Conservation (phyloP, 2,888 invertebrate species). For the Ganaspis brasiliensis region DNA sequence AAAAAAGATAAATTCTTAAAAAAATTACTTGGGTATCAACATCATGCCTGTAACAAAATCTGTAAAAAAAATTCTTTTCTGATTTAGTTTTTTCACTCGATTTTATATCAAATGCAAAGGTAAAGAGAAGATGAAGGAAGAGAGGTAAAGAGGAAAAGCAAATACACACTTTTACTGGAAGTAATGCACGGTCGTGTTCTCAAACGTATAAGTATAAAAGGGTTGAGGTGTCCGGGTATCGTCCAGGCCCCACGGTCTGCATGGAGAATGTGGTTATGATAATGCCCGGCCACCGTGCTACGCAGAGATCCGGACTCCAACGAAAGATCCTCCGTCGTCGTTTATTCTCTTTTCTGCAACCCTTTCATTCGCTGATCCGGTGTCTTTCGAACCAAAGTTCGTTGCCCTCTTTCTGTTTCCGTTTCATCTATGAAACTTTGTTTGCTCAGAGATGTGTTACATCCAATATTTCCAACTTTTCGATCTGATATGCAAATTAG, state of each 20-base stretch:
- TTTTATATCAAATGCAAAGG: too few relatives aligned
- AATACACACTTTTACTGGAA: constrained; percentile 55
- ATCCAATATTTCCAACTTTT: constrained; percentile 13
- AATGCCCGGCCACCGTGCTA: constrained; percentile 79
- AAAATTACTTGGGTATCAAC: too few relatives aligned
- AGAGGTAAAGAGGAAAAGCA: constrained; percentile 48
- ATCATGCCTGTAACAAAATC: too few relatives aligned
- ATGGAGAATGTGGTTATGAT: constrained; percentile 80
- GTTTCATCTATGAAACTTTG: constrained; percentile 19
- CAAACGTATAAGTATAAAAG: constrained; percentile 60
- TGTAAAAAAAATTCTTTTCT: too few relatives aligned
- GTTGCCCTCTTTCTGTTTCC: constrained; percentile 54
- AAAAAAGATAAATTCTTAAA: too few relatives aligned
- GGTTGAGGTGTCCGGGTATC: constrained; percentile 69
- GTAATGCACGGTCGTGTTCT: constrained; percentile 61
- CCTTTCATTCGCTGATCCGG: constrained; percentile 58
- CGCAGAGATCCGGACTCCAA: constrained; percentile 72
- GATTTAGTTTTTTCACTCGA: background rate
- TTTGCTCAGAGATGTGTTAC: constrained; percentile 6
- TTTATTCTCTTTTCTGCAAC: constrained; percentile 59
- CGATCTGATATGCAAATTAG: constrained; percentile 25
- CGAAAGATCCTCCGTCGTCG: constrained; percentile 58
- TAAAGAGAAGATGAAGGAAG: constrained; percentile 11
- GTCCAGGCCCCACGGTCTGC: constrained; percentile 69
- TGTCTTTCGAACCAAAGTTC: constrained; percentile 56